phyloP scores from a whole-genome alignment of 2,888 invertebrate species.

The Bombylius discolor region DNA sequence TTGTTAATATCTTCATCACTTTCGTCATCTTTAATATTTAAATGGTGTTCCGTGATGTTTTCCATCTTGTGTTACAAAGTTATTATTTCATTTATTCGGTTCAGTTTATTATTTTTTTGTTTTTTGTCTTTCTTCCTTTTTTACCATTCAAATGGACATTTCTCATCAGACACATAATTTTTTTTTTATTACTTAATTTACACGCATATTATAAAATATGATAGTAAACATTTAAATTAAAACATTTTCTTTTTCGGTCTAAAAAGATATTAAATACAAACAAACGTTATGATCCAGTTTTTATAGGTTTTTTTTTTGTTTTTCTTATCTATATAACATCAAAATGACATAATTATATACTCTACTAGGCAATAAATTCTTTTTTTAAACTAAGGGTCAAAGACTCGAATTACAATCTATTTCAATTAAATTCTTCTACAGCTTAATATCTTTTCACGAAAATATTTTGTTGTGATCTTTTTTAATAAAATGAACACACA shows the following conservation, averaged over 20 bases:
- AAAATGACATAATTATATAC: slow-evolving; percentile 7
- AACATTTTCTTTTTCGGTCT: not conserved
- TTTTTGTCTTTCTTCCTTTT: too few relatives aligned
- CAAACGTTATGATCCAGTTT: too few relatives aligned
- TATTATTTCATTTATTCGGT: too few relatives aligned
- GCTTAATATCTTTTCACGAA: too few relatives aligned
- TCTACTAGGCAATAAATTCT: slow-evolving; percentile 2
- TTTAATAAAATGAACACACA: too few relatives aligned
- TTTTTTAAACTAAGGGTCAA: not conserved
- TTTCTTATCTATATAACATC: not conserved
- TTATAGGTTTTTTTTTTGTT: too few relatives aligned
- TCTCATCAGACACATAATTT: not conserved
- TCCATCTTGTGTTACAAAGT: too few relatives aligned
- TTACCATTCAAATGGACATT: not conserved
- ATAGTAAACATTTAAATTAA: not conserved
- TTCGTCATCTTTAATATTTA: not conserved
- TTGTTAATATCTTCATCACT: not conserved
- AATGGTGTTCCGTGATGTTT: not conserved
- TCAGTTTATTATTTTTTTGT: too few relatives aligned
- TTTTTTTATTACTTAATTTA: not conserved
- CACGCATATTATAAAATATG: not conserved
- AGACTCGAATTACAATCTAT: not conserved
- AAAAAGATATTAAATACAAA: too few relatives aligned
- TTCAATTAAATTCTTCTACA: too few relatives aligned
- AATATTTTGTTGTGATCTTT: too few relatives aligned